These are phyloP conservation scores for Anas platyrhynchos DNA, from an alignment of 2,113 vertebrate genomes.

Conservation along the genomic window DNA sequence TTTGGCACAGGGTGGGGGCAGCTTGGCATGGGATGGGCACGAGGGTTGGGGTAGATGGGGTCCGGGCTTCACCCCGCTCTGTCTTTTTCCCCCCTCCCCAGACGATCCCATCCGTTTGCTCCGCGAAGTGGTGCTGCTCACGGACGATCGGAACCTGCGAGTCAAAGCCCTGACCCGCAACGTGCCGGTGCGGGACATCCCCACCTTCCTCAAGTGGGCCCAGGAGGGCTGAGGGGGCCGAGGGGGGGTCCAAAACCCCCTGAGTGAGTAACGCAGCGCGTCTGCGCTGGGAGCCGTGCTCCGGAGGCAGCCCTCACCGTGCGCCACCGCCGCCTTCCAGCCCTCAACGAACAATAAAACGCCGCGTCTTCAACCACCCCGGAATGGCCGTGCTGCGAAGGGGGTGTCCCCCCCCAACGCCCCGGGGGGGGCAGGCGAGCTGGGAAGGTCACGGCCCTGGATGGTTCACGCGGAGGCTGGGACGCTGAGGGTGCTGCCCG, in stretches of 20 bases:
- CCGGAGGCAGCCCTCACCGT: background rate
- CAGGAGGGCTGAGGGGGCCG: slow-evolving; percentile 91
- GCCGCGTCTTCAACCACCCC: slow-evolving; percentile 62
- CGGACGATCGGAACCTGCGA: slow-evolving; percentile 94
- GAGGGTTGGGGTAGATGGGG: background rate
- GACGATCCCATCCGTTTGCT: slow-evolving; percentile 89
- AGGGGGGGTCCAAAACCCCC: slow-evolving; percentile 22
- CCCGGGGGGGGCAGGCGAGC: slow-evolving; percentile 6
- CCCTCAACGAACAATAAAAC: slow-evolving; percentile 68
- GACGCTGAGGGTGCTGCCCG: background rate
- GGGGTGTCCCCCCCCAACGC: background rate
- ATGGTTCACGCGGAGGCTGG: slow-evolving; percentile 53
- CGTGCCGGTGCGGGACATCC: slow-evolving; percentile 96
- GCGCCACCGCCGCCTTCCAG: slow-evolving; percentile 1
- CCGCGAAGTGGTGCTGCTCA: slow-evolving; percentile 94
- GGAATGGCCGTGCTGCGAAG: slow-evolving; percentile 55
- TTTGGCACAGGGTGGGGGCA: background rate
- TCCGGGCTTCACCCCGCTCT: background rate
- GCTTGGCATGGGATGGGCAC: accelerated
- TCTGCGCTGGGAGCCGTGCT: slow-evolving; percentile 24
- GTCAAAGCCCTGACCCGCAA: slow-evolving; percentile 97
- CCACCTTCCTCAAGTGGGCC: slow-evolving; percentile 95
- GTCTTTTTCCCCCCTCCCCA: slow-evolving; percentile 54
- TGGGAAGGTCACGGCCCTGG: slow-evolving; percentile 58
- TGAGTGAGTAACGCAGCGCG: slow-evolving; percentile 47